Percentiles rank a stretch among this genome's conserved stretches.
Conservation (phyloP, 2,113 vertebrate genomes). For the Bothrops jararaca region DNA sequence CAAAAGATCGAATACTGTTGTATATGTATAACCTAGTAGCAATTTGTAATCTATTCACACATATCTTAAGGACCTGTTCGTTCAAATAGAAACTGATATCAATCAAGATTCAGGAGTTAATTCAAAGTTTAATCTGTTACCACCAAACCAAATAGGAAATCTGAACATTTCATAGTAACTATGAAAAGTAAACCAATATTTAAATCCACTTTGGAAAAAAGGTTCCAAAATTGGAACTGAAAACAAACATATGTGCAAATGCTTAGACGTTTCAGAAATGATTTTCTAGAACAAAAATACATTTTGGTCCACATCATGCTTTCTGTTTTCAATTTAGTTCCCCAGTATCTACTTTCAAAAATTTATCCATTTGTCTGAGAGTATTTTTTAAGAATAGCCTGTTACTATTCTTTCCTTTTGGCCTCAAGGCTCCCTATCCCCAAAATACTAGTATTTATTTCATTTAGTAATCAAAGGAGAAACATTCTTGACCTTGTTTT, state of each 20-base stretch:
- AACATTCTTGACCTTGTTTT: constrained; percentile 50
- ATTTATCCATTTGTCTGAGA: constrained; percentile 35
- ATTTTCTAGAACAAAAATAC: constrained; percentile 59
- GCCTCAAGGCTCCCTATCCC: constrained; percentile 47
- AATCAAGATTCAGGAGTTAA: constrained; percentile 73
- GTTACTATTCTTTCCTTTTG: background rate
- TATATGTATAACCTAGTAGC: constrained; percentile 76
- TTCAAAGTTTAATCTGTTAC: constrained; percentile 68
- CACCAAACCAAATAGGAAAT: constrained; percentile 63
- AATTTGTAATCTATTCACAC: constrained; percentile 71
- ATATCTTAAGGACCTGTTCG: constrained; percentile 72
- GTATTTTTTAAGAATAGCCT: constrained; percentile 29
- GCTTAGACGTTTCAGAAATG: constrained; percentile 36
- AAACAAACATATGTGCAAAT: constrained; percentile 53
- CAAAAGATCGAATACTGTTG: constrained; percentile 61
- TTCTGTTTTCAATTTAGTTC: constrained; percentile 54
- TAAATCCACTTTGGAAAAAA: constrained; percentile 62
- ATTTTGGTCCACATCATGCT: constrained; percentile 59
- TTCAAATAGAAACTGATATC: constrained; percentile 67
- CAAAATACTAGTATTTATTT: constrained; percentile 29
- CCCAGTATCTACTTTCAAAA: constrained; percentile 16
- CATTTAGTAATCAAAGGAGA: constrained; percentile 25
- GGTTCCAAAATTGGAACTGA: constrained; percentile 37
- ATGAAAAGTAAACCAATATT: constrained; percentile 49
- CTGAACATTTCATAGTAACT: constrained; percentile 48